Percentiles rank a stretch among this genome's conserved stretches.
These are phyloP conservation scores for Triplophysa dalaica DNA, from an alignment of 2,113 vertebrate species.

Conservation along the genomic window DNA sequence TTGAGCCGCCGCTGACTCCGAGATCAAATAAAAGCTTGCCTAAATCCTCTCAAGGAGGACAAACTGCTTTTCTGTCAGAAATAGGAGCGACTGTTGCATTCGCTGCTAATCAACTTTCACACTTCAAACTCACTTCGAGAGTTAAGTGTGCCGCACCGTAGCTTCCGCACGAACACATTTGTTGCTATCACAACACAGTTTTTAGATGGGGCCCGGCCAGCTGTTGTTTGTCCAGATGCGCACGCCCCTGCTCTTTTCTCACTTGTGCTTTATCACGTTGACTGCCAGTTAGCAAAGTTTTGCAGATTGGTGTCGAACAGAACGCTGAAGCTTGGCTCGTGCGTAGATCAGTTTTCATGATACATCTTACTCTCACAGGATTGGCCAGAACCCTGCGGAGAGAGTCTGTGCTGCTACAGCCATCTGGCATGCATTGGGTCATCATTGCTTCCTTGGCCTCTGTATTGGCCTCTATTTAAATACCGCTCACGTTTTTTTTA, in stretches of 20 bases:
- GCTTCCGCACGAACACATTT: not conserved
- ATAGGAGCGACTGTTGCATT: slow-evolving; percentile 39
- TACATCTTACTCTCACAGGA: slow-evolving; percentile 32
- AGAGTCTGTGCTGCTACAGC: slow-evolving; percentile 34
- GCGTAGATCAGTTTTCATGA: slow-evolving; percentile 30
- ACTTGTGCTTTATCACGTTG: slow-evolving; percentile 34
- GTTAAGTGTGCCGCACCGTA: slow-evolving; percentile 6
- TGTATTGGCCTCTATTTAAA: slow-evolving; percentile 26
- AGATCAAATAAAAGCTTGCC: slow-evolving; percentile 57
- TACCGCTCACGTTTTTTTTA: slow-evolving; percentile 19
- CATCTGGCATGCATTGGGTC: slow-evolving; percentile 42
- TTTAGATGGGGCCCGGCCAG: not conserved
- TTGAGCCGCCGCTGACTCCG: slow-evolving; percentile 50
- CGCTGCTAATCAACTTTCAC: slow-evolving; percentile 42
- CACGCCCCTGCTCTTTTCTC: slow-evolving; percentile 29
- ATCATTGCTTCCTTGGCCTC: slow-evolving; percentile 15
- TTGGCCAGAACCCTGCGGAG: slow-evolving; percentile 40
- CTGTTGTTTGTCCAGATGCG: slow-evolving; percentile 36
- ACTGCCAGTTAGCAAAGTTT: slow-evolving; percentile 34
- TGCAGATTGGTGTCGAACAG: slow-evolving; percentile 17
- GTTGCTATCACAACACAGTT: slow-evolving; percentile 27
- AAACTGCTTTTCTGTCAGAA: slow-evolving; percentile 39
- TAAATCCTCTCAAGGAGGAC: slow-evolving; percentile 51
- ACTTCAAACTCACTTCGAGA: slow-evolving; percentile 35
- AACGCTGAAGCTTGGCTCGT: slow-evolving; percentile 21